Percentiles rank a stretch among this genome's conserved stretches.
Evolutionary conservation across 2,888 invertebrate genomes (phyloP).

Genomic region (Frankliniella fusca): DNA sequence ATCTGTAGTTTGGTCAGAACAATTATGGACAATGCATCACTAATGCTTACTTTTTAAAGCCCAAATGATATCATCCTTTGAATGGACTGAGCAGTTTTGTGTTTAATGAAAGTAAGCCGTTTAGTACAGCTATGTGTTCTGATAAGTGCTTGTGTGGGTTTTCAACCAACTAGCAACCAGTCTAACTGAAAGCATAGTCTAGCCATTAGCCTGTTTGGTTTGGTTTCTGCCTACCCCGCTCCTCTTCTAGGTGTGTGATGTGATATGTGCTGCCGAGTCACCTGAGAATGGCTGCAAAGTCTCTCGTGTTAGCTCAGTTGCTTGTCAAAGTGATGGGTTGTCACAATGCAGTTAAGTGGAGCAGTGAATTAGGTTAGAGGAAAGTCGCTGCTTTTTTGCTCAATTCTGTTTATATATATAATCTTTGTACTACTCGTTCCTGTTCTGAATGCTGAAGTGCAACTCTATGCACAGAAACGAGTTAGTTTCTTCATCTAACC

Average conservation of each 20-base stretch:
- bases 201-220: constrained; percentile 19
- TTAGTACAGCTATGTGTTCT: constrained; percentile 20
- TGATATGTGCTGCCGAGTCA: constrained; percentile 13
- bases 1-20: too few species aligned
- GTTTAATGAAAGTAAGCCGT: constrained; percentile 1
- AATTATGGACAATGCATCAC: too few species aligned
- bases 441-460: not conserved
- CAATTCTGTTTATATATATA: constrained; percentile 4
- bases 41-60: too few species aligned
- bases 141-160: constrained; percentile 24
- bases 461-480: not conserved
- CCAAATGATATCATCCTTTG: too few species aligned
- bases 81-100: not conserved
- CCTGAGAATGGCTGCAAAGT: not conserved
- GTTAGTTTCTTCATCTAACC: constrained; percentile 6
- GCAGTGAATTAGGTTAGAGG: not conserved
- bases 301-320: not conserved
- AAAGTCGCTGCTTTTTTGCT: constrained; percentile 17
- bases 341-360: not conserved
- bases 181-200: constrained; percentile 16
- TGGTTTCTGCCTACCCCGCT: constrained; percentile 17
- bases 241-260: constrained; percentile 16
- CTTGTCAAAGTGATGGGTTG: constrained; percentile 20
- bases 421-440: constrained; percentile 4
- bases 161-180: constrained; percentile 22